Evolutionary conservation across 2,888 invertebrate genomes (phyloP).

Genomic region (Ametastegia equiseti): DNA sequence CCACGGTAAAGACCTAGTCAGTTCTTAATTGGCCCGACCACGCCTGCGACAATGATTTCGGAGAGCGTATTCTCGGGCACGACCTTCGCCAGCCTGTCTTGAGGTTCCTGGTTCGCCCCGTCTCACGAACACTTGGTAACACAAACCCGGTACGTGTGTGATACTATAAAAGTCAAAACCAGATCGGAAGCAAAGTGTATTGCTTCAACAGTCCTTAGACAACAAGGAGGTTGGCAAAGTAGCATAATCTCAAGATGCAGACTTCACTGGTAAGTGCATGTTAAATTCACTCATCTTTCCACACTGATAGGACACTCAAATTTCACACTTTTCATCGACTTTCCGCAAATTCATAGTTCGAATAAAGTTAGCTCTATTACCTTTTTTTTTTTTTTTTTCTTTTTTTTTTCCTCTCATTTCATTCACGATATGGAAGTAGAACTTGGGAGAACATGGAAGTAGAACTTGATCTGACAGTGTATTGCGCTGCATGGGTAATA

Average conservation of each 20-base stretch:
- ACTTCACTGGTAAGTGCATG: slow-evolving; percentile 42
- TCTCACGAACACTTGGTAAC: slow-evolving; percentile 50
- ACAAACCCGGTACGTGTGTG: slow-evolving; percentile 38
- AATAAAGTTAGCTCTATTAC: background rate
- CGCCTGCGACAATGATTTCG: slow-evolving; percentile 48
- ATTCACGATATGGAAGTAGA: slow-evolving; percentile 31
- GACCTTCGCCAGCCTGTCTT: slow-evolving; percentile 60
- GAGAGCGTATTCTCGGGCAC: slow-evolving; percentile 49
- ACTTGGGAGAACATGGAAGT: too few relatives aligned
- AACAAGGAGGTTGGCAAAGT: slow-evolving; percentile 63
- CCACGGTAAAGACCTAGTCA: slow-evolving; percentile 9
- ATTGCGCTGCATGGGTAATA: background rate
- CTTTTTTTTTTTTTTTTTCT: slow-evolving; percentile 47
- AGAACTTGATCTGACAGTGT: background rate
- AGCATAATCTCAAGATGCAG: slow-evolving; percentile 54
- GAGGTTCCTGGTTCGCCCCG: slow-evolving; percentile 63
- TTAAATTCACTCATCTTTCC: background rate
- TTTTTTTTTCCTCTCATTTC: slow-evolving; percentile 42
- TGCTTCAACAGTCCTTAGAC: slow-evolving; percentile 65
- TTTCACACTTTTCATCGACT: background rate
- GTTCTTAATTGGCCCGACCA: slow-evolving; percentile 31
- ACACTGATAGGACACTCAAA: background rate
- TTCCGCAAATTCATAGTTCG: background rate
- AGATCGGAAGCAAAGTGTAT: slow-evolving; percentile 63
- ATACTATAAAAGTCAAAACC: slow-evolving; percentile 67